Evolutionary conservation across 2,888 invertebrate species (phyloP), one percentile per base, ranked within the genome.

Genomic region (Apotomis capreana): DNA sequence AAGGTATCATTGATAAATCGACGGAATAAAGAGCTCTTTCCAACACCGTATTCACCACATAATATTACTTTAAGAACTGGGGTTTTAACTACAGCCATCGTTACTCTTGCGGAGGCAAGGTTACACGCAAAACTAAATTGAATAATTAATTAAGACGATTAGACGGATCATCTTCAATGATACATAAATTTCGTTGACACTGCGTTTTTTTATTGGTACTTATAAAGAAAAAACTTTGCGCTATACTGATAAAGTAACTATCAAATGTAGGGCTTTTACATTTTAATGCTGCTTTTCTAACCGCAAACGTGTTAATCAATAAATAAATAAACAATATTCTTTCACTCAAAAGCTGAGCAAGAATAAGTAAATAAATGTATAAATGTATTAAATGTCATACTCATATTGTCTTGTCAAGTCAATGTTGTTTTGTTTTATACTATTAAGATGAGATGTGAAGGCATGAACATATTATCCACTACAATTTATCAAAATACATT

Each of bases 11-110:
- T 97, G 73, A 97, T 96, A 88, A 97, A 99, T 77, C 98, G 95
- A 70, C 98, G 95, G 87, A 99, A 99, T 78, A 98, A 91, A 36
- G 98, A 98, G 87, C 97, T 98, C 93, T 99, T 99, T 52, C 99
- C 98, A 36, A 98, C 98, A 70, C 98, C 98, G 91, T 97, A 99
- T 94, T 99, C 98, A 55, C 99, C 98, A 89, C 98, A 98, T 74
- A 99, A 93, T 83, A 99, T 98, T 52, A 99, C 97, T 95, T 98
- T 98, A 80, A 97, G 95, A 81, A 97, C 97, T 37, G 97, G 97
- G 79, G 96, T 95, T 90, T 96, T 96, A 70, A 96, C 95, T 81
- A 96, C 95, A 84, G 97, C 97, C 97, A 97, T 97, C 68, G 61
- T 40, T 71, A 63, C 15, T 67, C 54, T 68, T 59, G 44, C 13